phyloP scores from a whole-genome alignment of 2,113 vertebrate genomes.

The Desmodus rotundus region DNA sequence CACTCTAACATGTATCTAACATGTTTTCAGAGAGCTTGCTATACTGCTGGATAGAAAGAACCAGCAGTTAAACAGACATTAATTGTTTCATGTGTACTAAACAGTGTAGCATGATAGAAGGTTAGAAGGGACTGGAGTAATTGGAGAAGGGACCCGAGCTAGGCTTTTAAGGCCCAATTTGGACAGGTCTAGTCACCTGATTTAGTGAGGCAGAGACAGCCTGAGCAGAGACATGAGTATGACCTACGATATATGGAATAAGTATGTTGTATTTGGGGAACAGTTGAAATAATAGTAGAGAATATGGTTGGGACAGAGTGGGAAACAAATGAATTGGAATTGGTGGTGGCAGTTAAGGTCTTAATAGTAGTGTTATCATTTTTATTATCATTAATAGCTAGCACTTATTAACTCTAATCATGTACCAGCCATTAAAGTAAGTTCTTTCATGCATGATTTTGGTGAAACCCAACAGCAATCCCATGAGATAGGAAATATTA shows the following conservation, averaged over 20 bases:
- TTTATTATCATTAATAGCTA: background rate
- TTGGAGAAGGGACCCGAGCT: background rate
- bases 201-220: background rate
- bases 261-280: background rate
- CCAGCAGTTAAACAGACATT: background rate
- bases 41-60: background rate
- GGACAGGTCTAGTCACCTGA: background rate
- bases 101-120: background rate
- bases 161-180: background rate
- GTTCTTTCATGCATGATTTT: background rate
- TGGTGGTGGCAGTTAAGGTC: background rate
- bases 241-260: background rate
- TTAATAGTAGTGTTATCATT: background rate
- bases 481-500: background rate
- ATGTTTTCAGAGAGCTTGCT: background rate
- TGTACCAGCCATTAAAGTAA: background rate
- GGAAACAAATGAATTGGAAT: background rate
- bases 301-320: background rate
- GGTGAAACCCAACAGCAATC: background rate
- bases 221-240: background rate
- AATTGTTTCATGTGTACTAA: background rate
- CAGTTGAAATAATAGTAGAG: background rate
- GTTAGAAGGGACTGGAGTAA: background rate
- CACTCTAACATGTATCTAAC: background rate
- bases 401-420: background rate